phyloP scores from a whole-genome alignment of 2,797 vertebrate genomes.

The Oreonectes daqikongensis region DNA sequence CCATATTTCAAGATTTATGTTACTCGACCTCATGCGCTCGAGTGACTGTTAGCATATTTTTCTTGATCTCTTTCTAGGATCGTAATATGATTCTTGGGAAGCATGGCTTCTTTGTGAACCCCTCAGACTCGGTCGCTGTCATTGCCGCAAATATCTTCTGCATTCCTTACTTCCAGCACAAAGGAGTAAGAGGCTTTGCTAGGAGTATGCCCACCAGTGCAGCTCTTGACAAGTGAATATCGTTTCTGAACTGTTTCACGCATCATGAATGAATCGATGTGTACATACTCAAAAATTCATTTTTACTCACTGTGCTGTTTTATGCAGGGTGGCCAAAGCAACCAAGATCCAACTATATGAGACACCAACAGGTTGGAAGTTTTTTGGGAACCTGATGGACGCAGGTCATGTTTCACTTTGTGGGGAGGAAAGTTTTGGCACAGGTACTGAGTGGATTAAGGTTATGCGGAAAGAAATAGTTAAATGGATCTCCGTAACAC shows the following conservation, averaged over 20 bases:
- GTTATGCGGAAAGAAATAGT: no score
- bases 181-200: constrained; percentile 90
- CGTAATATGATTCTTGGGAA: constrained; percentile 96
- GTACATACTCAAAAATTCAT: not conserved
- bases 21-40: not conserved
- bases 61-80: constrained; percentile 76
- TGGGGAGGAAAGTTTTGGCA: constrained; percentile 96
- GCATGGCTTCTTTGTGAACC: constrained; percentile 91
- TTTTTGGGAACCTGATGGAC: constrained; percentile 97
- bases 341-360: constrained; percentile 96
- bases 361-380: constrained; percentile 96
- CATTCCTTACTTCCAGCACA: constrained; percentile 96
- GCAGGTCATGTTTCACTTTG: constrained; percentile 93
- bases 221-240: constrained; percentile 88
- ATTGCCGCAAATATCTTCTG: constrained; percentile 96
- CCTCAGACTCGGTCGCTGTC: constrained; percentile 93
- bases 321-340: constrained; percentile 89
- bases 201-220: constrained; percentile 97
- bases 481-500: no score
- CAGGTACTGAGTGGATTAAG: constrained; percentile 81
- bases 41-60: constrained; percentile 7
- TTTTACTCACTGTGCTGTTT: not conserved
- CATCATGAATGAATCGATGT: not conserved
- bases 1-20: not conserved
- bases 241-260: not conserved